Base-by-base conservation (phyloP, 2,113 vertebrate genomes). In the Callaeas wilsoni region DNA sequence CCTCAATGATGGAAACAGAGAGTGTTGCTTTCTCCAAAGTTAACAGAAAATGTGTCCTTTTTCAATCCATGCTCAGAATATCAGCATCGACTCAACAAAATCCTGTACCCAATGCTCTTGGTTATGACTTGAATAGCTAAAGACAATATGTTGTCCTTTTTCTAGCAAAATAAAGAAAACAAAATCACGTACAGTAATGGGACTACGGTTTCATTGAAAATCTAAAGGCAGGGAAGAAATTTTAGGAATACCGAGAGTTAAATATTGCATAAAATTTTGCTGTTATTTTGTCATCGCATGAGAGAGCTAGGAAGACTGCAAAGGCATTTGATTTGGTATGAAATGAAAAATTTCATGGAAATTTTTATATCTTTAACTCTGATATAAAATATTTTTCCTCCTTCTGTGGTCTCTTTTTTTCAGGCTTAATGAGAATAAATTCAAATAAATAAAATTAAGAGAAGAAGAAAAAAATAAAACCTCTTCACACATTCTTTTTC, bases 381-480 rank as follows among this genome's bases (percentile, higher is more conserved):
- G 16, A 25, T 22, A 75, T 12, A 65, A 53, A 71, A 64, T 0
- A 35, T 13, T 83, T 56, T 35, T 55, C 5, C 2, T 63, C 9
- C 6, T 64, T 57, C 37, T 27, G 5, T 5, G 6, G 26, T 76
- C 4, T 41, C 2, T 17, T 84, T 82, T 64, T 88, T 65, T 2
- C 10, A 63, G 8, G 3, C 23, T 63, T 71, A 68, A 60, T 33
- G 9, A 59, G 79, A 83, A 68, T 52, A 1, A 90, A 56, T 9
- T 69, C 4, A 75, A 75, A 71, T 23, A 7, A 15, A 44, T 26
- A 26, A 35, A 62, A 15, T 16, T 47, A 47, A 16, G 25, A 62
- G 5, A 47, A 69, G 1, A 25, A 49, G n/a, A 57, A 63, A 6
- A 3, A 1, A 57, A 4, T 3, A 35, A 44, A 18, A 3, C 2